Evolutionary conservation across 2,888 invertebrate genomes (phyloP), one percentile per base, ranked within the genome.

Genomic region (Eucera pruinosa): DNA sequence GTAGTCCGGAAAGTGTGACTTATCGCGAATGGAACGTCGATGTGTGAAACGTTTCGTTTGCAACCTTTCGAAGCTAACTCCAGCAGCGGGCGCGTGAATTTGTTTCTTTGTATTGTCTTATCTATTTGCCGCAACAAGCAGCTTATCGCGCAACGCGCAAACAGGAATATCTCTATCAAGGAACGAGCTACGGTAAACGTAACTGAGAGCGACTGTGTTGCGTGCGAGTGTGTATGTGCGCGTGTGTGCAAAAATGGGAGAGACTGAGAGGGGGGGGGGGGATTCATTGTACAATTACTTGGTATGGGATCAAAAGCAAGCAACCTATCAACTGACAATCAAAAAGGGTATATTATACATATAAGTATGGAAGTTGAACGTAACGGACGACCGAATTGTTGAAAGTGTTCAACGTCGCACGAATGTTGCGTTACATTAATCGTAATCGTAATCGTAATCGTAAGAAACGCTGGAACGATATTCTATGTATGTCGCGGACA

Each of bases 241-340:
- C n/a, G 25, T 58, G 33, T 52, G 41, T 47, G 7, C 7, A 33
- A 33, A 27, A 41, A 54, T n/a, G n/a, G n/a, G n/a, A n/a, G n/a
- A n/a, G n/a, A n/a, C n/a, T n/a, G n/a, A n/a, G n/a, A n/a, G n/a
- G n/a, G n/a, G n/a, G n/a, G n/a, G n/a, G n/a, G n/a, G n/a, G n/a
- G n/a, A n/a, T 39, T 58, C n/a, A 23, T 39, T 50, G 57, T 57
- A 50, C 33, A 62, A 57, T 55, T 55, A 66, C 23, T 76, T 23
- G 50, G 57, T 57, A 61, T 58, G 74, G 74, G 82, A 78, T 74
- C 81, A 81, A 81, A 55, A 68, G 18, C 11, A 55, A 45, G 9
- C 39, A 57, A 50, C 50, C 50, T 57, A 62, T 62, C 43, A 64
- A 81, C 45, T 57, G 81, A 81, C 81, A 81, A 81, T 81, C 81